These are phyloP conservation scores for Cyprinodon variegatus DNA, from an alignment of 2,113 vertebrate genomes.

Conservation along the genomic window DNA sequence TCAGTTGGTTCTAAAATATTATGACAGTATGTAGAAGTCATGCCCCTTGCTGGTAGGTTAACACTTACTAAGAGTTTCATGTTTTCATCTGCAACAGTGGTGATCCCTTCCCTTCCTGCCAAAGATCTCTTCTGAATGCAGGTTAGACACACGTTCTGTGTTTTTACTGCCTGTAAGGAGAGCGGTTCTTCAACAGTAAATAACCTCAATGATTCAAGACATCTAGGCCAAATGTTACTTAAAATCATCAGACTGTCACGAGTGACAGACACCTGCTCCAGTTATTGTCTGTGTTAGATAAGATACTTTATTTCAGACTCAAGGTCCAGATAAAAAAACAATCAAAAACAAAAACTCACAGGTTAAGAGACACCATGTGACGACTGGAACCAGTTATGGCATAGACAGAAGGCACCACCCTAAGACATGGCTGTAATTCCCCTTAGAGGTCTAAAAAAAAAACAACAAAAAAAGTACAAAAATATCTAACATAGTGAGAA, in stretches of 20 bases:
- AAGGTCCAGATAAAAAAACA: too few relatives aligned
- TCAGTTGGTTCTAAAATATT: neutral
- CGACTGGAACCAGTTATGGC: neutral
- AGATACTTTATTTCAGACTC: too few relatives aligned
- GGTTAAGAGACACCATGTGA: neutral
- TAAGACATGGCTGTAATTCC: neutral
- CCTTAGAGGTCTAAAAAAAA: too few relatives aligned
- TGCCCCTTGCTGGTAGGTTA: conserved; percentile 2
- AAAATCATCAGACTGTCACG: neutral
- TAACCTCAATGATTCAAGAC: neutral
- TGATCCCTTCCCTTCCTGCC: neutral
- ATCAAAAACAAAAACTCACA: too few relatives aligned
- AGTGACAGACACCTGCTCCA: neutral
- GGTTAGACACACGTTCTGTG: too few relatives aligned
- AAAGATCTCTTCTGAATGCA: neutral
- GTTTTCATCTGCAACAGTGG: conserved; percentile 16
- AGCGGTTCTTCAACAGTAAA: neutral
- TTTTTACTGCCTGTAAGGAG: neutral
- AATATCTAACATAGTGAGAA: neutral
- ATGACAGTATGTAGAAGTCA: neutral
- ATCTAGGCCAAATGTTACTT: neutral
- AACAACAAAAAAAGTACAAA: too few relatives aligned
- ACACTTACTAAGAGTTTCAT: neutral
- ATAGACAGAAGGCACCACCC: neutral
- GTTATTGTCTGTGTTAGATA: neutral